Evolutionary conservation across 2,888 invertebrate genomes (phyloP).

Genomic region (Cabera pusaria): DNA sequence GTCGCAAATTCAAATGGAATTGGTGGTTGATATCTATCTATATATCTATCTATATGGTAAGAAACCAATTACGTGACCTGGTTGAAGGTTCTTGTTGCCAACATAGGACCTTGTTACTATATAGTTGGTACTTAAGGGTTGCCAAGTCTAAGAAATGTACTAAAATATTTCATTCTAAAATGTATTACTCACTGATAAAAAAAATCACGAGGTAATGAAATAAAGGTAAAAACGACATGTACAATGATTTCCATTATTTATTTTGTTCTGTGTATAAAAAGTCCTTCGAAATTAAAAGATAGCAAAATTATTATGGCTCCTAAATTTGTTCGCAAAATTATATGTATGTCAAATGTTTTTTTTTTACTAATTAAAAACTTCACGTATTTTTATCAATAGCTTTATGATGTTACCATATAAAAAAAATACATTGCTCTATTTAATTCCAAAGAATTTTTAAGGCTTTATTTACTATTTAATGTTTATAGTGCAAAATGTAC

Average conservation of each 20-base stretch:
- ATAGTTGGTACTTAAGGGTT: too few relatives aligned
- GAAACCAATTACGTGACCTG: too few relatives aligned
- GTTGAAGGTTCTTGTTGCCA: too few relatives aligned
- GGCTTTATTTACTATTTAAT: constrained; percentile 5
- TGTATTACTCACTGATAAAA: constrained; percentile 33
- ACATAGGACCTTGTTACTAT: too few relatives aligned
- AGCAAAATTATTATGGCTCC: too few relatives aligned
- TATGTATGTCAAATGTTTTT: too few relatives aligned
- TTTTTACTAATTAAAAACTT: too few relatives aligned
- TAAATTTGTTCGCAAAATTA: too few relatives aligned
- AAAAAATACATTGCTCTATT: background rate
- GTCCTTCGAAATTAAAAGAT: constrained; percentile 9
- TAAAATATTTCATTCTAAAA: constrained; percentile 26
- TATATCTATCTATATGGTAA: too few relatives aligned
- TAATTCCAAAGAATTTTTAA: constrained; percentile 7
- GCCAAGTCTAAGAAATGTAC: constrained; percentile 13
- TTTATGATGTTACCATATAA: background rate
- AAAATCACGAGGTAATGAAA: constrained; percentile 52
- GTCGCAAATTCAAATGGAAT: too few relatives aligned
- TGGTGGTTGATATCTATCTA: too few relatives aligned
- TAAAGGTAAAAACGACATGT: constrained; percentile 57
- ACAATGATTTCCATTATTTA: constrained; percentile 49
- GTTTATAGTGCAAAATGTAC: constrained; percentile 30
- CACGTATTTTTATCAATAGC: too few relatives aligned
- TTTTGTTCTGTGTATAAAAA: constrained; percentile 25